A percentile compares a stretch with the other conserved stretches of the same genome.
Conservation (phyloP, 2,888 invertebrate species). For the Microdon myrmicae region DNA sequence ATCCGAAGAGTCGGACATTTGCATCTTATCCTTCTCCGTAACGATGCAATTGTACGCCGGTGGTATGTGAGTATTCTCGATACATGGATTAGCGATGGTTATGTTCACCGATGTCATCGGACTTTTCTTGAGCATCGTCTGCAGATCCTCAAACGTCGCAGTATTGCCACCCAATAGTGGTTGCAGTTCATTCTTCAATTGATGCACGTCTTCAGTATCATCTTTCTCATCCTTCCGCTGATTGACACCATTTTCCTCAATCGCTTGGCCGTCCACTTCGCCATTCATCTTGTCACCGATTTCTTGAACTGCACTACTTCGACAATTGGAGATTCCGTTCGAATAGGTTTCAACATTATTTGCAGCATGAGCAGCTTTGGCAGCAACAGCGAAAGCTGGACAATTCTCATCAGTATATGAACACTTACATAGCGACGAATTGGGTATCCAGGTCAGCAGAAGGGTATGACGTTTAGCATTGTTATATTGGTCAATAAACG, state of each 20-base stretch:
- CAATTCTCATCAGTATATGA: conserved; percentile 77
- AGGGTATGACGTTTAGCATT: conserved; percentile 82
- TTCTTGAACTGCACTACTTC: conserved; percentile 69
- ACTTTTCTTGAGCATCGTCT: conserved; percentile 67
- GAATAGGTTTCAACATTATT: conserved; percentile 3
- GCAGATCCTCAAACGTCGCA: conserved; percentile 61
- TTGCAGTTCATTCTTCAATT: conserved; percentile 65
- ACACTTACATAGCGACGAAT: conserved; percentile 86
- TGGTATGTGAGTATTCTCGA: conserved; percentile 77
- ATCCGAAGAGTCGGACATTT: conserved; percentile 71
- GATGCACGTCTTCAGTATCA: conserved; percentile 62
- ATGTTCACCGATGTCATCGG: conserved; percentile 75
- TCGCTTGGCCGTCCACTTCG: conserved; percentile 23
- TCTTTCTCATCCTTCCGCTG: conserved; percentile 55
- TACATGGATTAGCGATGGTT: conserved; percentile 78
- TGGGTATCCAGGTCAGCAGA: conserved; percentile 94
- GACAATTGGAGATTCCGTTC: conserved; percentile 63
- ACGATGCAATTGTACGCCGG: conserved; percentile 67
- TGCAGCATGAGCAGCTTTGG: conserved; percentile 8
- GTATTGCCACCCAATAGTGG: conserved; percentile 64
- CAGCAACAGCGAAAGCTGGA: conserved; percentile 45
- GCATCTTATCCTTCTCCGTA: conserved; percentile 68
- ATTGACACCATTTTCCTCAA: conserved; percentile 21
- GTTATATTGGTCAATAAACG: conserved; percentile 81
- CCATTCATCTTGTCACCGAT: conserved; percentile 67